phyloP scores from a whole-genome alignment of 2,888 invertebrate species.

The Beris chalybata region DNA sequence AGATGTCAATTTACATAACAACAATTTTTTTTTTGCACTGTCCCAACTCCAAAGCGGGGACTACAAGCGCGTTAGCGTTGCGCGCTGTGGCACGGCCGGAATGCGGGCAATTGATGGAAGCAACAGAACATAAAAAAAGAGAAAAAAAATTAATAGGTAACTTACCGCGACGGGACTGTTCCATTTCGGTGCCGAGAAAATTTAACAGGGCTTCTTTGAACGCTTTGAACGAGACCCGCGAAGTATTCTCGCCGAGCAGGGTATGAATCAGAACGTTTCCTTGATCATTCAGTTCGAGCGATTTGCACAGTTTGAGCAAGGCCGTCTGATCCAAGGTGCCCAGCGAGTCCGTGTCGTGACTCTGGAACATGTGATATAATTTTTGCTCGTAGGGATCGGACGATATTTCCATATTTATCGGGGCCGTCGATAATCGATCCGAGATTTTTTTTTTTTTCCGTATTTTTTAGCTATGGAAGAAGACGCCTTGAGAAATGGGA shows the following conservation, averaged over 20 bases:
- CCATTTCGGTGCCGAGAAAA: constrained; percentile 64
- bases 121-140: background rate
- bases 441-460: background rate
- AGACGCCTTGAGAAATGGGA: constrained; percentile 1
- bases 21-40: too few species aligned
- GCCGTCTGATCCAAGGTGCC: constrained; percentile 70
- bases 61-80: background rate
- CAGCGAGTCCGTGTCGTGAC: constrained; percentile 71
- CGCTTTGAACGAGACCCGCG: constrained; percentile 68
- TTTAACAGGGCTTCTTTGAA: constrained; percentile 76
- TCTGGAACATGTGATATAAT: constrained; percentile 77
- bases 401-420: constrained; percentile 43
- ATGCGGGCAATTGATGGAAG: background rate
- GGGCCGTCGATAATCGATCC: constrained; percentile 21
- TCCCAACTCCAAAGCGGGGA: too few species aligned
- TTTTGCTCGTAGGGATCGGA: constrained; percentile 81
- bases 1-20: constrained; percentile 31
- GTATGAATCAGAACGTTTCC: constrained; percentile 65
- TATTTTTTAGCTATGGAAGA: too few species aligned
- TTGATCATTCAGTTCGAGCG: constrained; percentile 76
- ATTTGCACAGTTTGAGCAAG: constrained; percentile 70
- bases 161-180: constrained; percentile 41
- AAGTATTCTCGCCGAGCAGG: constrained; percentile 58
- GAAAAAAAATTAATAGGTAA: background rate
- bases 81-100: background rate